Percentiles rank a stretch among this genome's conserved stretches.
phyloP scores from a whole-genome alignment of 2,797 vertebrate species.

The Neopelma chrysocephalum region DNA sequence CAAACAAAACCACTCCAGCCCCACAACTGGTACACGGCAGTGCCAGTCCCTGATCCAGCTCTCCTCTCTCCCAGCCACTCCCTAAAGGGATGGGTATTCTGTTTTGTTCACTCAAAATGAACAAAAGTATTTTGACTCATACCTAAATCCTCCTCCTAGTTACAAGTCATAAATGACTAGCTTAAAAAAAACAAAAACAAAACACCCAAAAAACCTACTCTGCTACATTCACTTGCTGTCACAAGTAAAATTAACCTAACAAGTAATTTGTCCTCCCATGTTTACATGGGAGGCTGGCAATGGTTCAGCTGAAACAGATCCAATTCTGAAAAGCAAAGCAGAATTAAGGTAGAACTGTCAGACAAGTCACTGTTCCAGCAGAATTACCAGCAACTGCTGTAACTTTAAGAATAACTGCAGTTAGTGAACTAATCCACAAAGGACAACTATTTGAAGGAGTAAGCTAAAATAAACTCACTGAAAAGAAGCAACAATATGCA shows the following conservation, averaged over 20 bases:
- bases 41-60: neutral
- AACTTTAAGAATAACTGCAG: neutral
- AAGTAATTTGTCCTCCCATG: slow-evolving; percentile 19
- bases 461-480: neutral
- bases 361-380: neutral
- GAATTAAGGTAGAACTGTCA: slow-evolving; percentile 20
- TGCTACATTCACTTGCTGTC: slow-evolving; percentile 3
- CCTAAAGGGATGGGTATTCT: neutral
- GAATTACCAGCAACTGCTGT: neutral
- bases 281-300: slow-evolving; percentile 17
- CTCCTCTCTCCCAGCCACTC: neutral
- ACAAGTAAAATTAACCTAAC: slow-evolving; percentile 6
- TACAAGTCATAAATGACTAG: neutral
- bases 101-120: neutral
- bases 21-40: neutral
- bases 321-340: slow-evolving; percentile 8
- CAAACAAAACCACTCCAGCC: neutral
- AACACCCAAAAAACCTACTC: neutral
- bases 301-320: slow-evolving; percentile 18
- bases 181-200: neutral
- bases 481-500: neutral
- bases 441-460: neutral
- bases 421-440: neutral
- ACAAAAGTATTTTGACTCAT: neutral
- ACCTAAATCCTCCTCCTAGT: neutral